Percentiles rank a stretch among this genome's conserved stretches.
phyloP scores from a whole-genome alignment of 1,140 invertebrate genomes.

The Arctopsyche grandis region DNA sequence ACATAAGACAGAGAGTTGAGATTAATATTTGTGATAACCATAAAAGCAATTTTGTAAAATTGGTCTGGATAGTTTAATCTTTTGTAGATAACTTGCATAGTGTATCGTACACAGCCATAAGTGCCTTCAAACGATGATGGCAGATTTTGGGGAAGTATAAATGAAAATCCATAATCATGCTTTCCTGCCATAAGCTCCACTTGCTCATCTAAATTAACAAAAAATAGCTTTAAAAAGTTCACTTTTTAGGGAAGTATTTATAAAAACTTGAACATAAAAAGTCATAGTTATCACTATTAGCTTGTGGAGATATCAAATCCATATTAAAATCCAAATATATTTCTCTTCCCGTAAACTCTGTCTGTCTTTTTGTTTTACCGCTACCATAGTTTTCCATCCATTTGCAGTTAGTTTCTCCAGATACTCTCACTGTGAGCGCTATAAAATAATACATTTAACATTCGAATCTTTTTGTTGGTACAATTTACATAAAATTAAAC shows the following conservation, averaged over 20 bases:
- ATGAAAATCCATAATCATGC: constrained; percentile 35
- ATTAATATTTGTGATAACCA: constrained; percentile 24
- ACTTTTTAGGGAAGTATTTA: background rate
- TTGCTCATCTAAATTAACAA: background rate
- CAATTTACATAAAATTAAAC: background rate
- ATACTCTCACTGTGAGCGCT: constrained; percentile 3
- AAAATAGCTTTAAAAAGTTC: background rate
- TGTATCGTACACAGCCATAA: constrained; percentile 34
- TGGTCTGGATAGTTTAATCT: background rate
- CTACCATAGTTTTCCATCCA: constrained; percentile 19
- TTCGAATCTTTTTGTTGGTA: background rate
- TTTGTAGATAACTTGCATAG: background rate
- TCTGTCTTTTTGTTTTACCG: constrained; percentile 17
- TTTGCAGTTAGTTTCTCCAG: constrained; percentile 1
- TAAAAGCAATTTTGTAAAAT: constrained; percentile 24
- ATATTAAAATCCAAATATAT: constrained; percentile 29
- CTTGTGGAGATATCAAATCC: constrained; percentile 7
- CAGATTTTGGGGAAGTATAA: constrained; percentile 19
- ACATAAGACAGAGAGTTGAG: constrained; percentile 12
- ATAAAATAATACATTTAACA: background rate
- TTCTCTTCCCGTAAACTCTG: constrained; percentile 14
- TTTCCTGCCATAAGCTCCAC: background rate
- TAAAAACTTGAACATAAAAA: background rate
- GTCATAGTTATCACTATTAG: background rate
- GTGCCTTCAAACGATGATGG: constrained; percentile 36